Conservation (phyloP, 2,888 invertebrate genomes). For the Eupithecia centaureata region DNA sequence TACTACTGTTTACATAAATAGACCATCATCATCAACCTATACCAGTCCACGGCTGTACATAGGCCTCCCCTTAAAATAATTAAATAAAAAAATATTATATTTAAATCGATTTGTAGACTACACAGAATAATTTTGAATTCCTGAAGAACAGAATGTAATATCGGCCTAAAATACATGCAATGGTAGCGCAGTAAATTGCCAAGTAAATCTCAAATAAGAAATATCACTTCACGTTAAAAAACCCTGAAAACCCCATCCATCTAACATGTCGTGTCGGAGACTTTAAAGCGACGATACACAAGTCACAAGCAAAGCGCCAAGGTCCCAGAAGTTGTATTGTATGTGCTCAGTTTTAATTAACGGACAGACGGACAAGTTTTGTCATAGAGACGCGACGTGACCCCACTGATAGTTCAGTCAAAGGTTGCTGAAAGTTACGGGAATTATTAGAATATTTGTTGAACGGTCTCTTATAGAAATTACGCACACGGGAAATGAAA, state of each 20-base stretch:
- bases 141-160: neutral
- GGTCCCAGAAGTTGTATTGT: slow-evolving; percentile 38
- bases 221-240: neutral
- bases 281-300: slow-evolving; percentile 8
- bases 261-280: neutral
- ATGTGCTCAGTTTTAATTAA: slow-evolving; percentile 48
- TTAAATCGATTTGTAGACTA: neutral
- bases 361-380: slow-evolving; percentile 45
- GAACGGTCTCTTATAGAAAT: neutral
- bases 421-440: neutral
- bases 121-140: neutral
- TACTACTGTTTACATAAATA: neutral
- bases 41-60: too few species aligned
- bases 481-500: neutral
- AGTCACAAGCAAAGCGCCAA: slow-evolving; percentile 33
- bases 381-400: slow-evolving; percentile 44
- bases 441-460: neutral
- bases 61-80: too few species aligned
- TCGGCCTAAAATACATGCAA: too few species aligned
- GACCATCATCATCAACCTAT: too few species aligned
- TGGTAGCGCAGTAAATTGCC: too few species aligned
- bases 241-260: neutral
- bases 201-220: neutral
- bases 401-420: slow-evolving; percentile 20
- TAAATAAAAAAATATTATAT: neutral